phyloP scores from a whole-genome alignment of 2,888 invertebrate genomes.

The Drosophila tanythrix region DNA sequence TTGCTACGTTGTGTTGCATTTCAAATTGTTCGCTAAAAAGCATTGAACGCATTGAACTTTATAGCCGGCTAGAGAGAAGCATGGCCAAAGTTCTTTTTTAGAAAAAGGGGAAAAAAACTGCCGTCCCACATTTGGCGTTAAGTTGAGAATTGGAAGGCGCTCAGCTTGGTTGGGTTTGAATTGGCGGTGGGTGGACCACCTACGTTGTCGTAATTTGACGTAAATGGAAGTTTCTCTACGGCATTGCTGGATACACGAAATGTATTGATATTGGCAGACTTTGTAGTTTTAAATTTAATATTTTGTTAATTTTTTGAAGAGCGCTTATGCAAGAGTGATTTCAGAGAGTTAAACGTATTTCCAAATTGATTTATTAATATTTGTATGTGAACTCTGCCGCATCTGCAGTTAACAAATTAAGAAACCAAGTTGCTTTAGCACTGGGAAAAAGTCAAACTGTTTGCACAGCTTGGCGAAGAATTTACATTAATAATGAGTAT shows the following conservation, averaged over 20 bases:
- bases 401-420: neutral
- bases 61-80: conserved; percentile 5
- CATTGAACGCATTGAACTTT: conserved; percentile 53
- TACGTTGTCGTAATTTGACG: conserved; percentile 47
- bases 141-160: conserved; percentile 1
- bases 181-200: conserved; percentile 6
- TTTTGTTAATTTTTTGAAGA: neutral
- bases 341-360: conserved; percentile 3
- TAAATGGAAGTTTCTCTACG: conserved; percentile 53
- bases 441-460: conserved; percentile 20
- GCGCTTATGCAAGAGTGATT: neutral
- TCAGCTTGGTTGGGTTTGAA: conserved; percentile 1
- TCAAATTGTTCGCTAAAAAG: conserved; percentile 57
- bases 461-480: conserved; percentile 16
- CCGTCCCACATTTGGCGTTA: conserved; percentile 6
- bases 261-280: conserved; percentile 56
- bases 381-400: neutral
- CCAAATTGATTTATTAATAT: neutral
- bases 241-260: conserved; percentile 39
- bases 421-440: conserved; percentile 3
- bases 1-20: conserved; percentile 72
- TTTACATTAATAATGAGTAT: conserved; percentile 12
- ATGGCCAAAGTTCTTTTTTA: conserved; percentile 28
- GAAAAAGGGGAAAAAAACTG: neutral
- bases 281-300: neutral